Conservation (phyloP, 2,113 vertebrate species). For the Myodes glareolus region DNA sequence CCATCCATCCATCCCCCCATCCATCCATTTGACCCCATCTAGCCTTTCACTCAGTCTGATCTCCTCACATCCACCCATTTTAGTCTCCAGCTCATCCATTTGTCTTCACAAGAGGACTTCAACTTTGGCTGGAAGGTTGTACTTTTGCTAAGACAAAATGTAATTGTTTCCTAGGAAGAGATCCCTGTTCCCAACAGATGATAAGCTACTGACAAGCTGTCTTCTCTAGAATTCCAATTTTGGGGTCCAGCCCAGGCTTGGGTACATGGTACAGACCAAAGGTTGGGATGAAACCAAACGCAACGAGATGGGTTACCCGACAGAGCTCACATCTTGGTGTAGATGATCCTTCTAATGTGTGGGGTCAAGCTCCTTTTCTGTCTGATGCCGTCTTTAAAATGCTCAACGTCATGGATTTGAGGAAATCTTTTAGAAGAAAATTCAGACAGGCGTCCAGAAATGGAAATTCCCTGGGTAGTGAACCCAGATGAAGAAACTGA, state of each 20-base stretch:
- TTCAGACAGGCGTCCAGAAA: not conserved
- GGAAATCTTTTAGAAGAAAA: conserved; percentile 3
- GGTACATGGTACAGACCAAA: not conserved
- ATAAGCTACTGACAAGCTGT: not conserved
- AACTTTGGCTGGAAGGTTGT: not conserved
- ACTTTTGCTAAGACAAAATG: not conserved
- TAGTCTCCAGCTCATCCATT: not conserved
- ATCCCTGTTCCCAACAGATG: not conserved
- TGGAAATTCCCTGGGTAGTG: not conserved
- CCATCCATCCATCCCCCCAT: accelerated
- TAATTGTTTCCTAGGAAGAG: not conserved
- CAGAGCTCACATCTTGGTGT: not conserved
- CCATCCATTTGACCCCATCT: not conserved
- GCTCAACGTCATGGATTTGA: not conserved
- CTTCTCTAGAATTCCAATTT: not conserved
- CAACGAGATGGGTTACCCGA: not conserved
- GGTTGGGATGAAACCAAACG: not conserved
- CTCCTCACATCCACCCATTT: not conserved
- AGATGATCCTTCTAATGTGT: not conserved
- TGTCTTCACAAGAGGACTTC: not conserved
- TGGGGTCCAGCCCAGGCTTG: not conserved
- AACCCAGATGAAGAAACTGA: not conserved
- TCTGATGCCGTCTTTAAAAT: not conserved
- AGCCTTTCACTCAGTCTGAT: not conserved
- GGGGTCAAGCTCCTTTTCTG: not conserved